Evolutionary conservation across 2,113 vertebrate genomes (phyloP), one percentile per base, ranked within the genome.

Genomic region (Pheucticus melanocephalus): DNA sequence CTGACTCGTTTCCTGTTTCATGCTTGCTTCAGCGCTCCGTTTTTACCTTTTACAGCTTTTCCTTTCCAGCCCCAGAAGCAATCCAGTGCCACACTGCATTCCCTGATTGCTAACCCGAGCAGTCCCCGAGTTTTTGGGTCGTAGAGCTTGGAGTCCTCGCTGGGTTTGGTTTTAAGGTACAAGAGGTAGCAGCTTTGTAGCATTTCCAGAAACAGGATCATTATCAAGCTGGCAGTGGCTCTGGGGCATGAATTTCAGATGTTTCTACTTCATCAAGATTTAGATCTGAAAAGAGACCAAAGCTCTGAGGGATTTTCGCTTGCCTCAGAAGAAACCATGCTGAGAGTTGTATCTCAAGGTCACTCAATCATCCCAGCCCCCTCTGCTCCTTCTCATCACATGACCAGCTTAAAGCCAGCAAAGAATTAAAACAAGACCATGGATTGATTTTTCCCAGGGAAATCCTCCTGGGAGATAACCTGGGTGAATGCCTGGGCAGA

Each of bases 1-100:
- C 73, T 73, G 95, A 71, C 86, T 97, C 57, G 60, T 88, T 97
- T 98, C 97, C 97, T 96, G 88, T 81, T 88, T 68, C 79, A 20
- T 88, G 86, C 88, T 80, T 60, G 60, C 59, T 93, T 89, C 64
- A 37, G 88, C 80, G 30, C 82, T 95, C 83, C 4, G 0, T 3
- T 88, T 88, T 81, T 91, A 94, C 90, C 91, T 93, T 91, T 70
- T 79, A 93, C 8, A 2, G 82, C 89, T 88, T 95, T 95, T 51
- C 51, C 44, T 92, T 90, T 90, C 60, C 91, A 93, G 35, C 47
- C 68, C 22, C 60, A 63, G 50, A 20, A 92, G 72, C 51, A 22
- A 10, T 70, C 77, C 4, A 3, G 1, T 70, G 71, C 54, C 73
- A 28, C 37, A 2, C 28, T 25, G 2, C 1, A 4, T 47, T 71